Conservation (phyloP, 2,797 vertebrate species). For the Ispidina lecontei region DNA sequence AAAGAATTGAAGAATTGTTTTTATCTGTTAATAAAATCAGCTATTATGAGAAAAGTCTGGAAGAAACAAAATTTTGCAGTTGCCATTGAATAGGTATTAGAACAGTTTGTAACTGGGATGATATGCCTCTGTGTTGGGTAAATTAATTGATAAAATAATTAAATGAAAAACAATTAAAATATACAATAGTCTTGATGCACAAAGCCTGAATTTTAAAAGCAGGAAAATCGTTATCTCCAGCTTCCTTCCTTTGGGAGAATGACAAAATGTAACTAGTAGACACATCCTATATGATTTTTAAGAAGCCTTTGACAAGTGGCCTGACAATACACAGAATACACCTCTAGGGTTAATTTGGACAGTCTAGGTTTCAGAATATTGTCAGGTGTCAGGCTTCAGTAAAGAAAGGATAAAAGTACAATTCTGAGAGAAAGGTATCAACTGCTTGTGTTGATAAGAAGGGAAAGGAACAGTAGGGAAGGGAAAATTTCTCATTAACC, state of each 20-base stretch:
- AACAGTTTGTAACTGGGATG: neutral
- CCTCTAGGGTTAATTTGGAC: neutral
- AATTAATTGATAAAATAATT: neutral
- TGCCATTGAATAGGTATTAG: neutral
- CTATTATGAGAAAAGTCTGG: neutral
- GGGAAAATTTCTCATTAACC: neutral
- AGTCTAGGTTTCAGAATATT: neutral
- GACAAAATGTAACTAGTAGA: neutral
- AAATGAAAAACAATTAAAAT: neutral
- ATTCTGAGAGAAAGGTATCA: neutral
- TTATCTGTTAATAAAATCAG: neutral
- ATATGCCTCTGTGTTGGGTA: neutral
- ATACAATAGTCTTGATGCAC: neutral
- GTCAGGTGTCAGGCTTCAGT: neutral
- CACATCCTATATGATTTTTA: neutral
- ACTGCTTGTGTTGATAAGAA: neutral
- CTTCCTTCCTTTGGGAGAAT: neutral
- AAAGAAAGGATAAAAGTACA: neutral
- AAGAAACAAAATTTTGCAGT: neutral
- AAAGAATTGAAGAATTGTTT: neutral
- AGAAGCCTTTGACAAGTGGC: neutral
- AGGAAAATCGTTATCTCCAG: neutral
- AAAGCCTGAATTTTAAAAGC: neutral
- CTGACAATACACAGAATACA: neutral
- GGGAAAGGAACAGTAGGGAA: neutral